Base-by-base conservation (phyloP, 2,797 vertebrate genomes). In the Mergus octosetaceus region DNA sequence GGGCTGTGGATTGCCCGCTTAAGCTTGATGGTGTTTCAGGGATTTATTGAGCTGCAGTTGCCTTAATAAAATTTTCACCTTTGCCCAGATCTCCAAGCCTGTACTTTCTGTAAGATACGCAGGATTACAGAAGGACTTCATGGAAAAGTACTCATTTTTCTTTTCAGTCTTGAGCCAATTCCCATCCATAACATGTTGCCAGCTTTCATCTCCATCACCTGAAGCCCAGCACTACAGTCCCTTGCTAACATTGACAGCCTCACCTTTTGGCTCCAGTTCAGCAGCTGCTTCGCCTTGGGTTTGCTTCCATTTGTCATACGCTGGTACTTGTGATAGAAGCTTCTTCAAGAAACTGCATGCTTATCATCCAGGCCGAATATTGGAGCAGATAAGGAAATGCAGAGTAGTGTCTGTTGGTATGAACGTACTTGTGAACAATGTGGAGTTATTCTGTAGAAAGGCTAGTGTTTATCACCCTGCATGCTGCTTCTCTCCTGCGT, bases 31-130 rank as follows among this genome's bases (percentile, higher is more conserved):
- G 39, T 73, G 24, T 57, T 84, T 82, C 60, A 68, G 71, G 92
- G 87, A 90, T 70, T 86, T 94, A 87, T 66, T 91, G 66, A 89
- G n/a, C 54, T 89, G 66, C 69, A 62, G 54, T 78, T 89, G 64
- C 62, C 24, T 28, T 83, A 91, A 90, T 92, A 85, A 95, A 93
- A 86, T 83, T 73, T 91, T 94, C 69, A 95, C 87, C 82, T 90
- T 87, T 90, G 21, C 70, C 57, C 66, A 79, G n/a, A 89, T 86
- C 47, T 86, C 70, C n/a, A 76, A 75, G 58, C 47, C 43, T 90
- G 39, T 43, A 49, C n/a, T 85, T 85, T 39, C 38, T 43, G 11
- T 82, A 88, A 91, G 11, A 81, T 93, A 41, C 24, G 12, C 47
- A 81, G 62, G 39, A 88, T 93, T 94, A 80, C 25, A 79, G 76